Conservation (phyloP, 2,113 vertebrate species). For the Isurus oxyrinchus region DNA sequence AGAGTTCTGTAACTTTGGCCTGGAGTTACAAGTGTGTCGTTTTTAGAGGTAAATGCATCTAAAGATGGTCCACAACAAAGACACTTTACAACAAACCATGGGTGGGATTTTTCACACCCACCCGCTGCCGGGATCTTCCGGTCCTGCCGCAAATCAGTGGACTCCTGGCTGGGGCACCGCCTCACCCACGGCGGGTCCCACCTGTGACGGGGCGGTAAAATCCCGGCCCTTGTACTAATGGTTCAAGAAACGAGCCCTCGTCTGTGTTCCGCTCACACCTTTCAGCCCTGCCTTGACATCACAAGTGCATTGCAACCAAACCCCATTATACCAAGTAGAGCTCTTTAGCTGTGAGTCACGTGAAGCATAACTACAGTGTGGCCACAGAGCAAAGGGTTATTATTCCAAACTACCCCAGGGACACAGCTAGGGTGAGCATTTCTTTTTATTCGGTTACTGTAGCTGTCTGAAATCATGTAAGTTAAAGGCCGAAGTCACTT, state of each 20-base stretch:
- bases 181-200: no score
- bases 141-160: no score
- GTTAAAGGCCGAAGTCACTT: neutral
- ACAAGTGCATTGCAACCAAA: neutral
- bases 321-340: neutral
- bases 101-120: no score
- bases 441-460: neutral
- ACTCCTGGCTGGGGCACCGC: no score
- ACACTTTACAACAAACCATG: neutral
- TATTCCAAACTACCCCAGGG: neutral
- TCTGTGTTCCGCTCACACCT: neutral
- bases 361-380: neutral
- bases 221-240: neutral
- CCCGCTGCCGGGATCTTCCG: no score
- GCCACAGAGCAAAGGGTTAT: neutral
- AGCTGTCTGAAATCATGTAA: neutral
- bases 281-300: neutral
- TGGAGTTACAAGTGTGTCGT: neutral
- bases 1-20: neutral
- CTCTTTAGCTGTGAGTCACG: neutral
- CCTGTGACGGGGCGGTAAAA: no score
- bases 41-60: neutral
- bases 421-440: neutral
- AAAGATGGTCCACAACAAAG: neutral
- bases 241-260: neutral